Evolutionary conservation across 2,888 invertebrate genomes (phyloP).

Genomic region (Mythimna impura): DNA sequence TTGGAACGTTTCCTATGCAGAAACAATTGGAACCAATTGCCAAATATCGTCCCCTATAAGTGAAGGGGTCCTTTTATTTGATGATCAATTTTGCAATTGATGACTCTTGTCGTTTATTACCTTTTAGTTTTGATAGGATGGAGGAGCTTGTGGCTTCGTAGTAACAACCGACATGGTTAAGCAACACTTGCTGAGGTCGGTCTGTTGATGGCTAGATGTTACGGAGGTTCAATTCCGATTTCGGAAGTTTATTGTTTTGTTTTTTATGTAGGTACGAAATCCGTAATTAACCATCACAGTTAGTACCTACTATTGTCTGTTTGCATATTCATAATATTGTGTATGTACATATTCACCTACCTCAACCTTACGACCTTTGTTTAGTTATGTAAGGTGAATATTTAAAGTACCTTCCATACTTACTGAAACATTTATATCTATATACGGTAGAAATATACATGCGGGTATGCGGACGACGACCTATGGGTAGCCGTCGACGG

Average conservation of each 20-base stretch:
- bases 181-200: neutral
- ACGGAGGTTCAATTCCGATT: too few species aligned
- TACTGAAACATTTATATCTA: neutral
- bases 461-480: too few species aligned
- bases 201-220: neutral
- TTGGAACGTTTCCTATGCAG: slow-evolving; percentile 51
- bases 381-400: slow-evolving; percentile 26
- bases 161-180: neutral
- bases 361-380: slow-evolving; percentile 27
- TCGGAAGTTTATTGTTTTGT: too few species aligned
- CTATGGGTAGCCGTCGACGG: too few species aligned
- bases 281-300: neutral
- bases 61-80: slow-evolving; percentile 60
- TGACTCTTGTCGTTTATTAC: slow-evolving; percentile 18
- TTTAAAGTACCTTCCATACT: neutral
- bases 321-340: slow-evolving; percentile 27
- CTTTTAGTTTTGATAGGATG: slow-evolving; percentile 20
- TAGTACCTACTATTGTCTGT: slow-evolving; percentile 4
- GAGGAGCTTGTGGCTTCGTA: neutral
- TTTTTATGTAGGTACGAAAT: too few species aligned
- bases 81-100: slow-evolving; percentile 72
- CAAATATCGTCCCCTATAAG: slow-evolving; percentile 55
- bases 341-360: slow-evolving; percentile 1
- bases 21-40: slow-evolving; percentile 51
- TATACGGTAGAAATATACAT: too few species aligned